Conservation (phyloP, 2,113 vertebrate genomes). For the Macquaria ambigua region DNA sequence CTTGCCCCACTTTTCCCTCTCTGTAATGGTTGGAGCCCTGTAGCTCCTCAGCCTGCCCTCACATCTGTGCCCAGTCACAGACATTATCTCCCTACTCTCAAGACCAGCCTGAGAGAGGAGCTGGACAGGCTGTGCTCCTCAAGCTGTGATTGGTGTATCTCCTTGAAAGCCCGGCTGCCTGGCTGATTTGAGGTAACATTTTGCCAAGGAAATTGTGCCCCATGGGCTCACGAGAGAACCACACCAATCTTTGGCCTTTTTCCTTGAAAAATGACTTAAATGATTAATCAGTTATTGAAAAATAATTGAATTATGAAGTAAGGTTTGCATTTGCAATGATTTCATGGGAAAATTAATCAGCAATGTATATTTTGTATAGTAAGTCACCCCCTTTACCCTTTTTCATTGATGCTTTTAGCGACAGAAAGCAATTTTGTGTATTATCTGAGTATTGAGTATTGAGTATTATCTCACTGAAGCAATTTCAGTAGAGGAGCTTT, state of each 20-base stretch:
- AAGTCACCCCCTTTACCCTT: background rate
- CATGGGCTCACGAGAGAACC: too few species aligned
- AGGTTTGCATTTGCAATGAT: too few species aligned
- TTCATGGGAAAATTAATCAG: too few species aligned
- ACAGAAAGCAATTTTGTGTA: background rate
- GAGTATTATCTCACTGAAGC: background rate
- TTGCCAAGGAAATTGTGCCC: too few species aligned
- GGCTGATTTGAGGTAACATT: slow-evolving; percentile 9
- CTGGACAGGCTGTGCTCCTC: slow-evolving; percentile 41
- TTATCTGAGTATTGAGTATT: background rate
- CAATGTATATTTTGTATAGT: too few species aligned
- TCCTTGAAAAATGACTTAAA: too few species aligned
- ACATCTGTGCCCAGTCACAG: slow-evolving; percentile 40
- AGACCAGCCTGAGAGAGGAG: slow-evolving; percentile 1
- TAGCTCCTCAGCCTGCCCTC: slow-evolving; percentile 16
- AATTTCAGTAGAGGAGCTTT: background rate
- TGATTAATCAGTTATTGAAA: too few species aligned
- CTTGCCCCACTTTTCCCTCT: slow-evolving; percentile 5
- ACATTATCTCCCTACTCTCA: slow-evolving; percentile 16
- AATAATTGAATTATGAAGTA: too few species aligned
- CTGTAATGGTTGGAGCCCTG: slow-evolving; percentile 19
- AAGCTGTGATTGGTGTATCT: slow-evolving; percentile 43
- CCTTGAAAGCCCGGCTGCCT: slow-evolving; percentile 33
- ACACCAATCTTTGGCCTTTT: too few species aligned
- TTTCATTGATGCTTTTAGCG: background rate